phyloP scores from a whole-genome alignment of 2,113 vertebrate genomes.

The Salvelinus namaycush region DNA sequence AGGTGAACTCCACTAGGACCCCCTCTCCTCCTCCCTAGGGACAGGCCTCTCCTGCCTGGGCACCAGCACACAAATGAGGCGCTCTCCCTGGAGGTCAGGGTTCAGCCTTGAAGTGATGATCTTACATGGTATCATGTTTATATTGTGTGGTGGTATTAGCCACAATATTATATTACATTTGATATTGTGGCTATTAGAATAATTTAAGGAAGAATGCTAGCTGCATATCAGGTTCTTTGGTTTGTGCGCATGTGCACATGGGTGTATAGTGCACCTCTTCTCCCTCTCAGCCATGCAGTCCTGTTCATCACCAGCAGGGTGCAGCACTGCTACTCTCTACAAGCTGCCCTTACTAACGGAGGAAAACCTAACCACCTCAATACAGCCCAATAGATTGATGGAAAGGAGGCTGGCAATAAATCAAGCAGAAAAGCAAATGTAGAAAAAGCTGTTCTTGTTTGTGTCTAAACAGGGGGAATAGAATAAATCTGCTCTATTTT shows the following conservation, averaged over 20 bases:
- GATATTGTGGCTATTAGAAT: background rate
- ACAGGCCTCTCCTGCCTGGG: background rate
- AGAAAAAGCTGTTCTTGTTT: constrained; percentile 73
- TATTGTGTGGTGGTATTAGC: background rate
- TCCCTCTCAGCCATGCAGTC: constrained; percentile 37
- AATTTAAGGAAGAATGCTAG: background rate
- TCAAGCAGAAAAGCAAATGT: constrained; percentile 71
- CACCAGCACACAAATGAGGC: background rate
- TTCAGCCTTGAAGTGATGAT: background rate
- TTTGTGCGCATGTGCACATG: too few species aligned
- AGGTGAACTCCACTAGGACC: constrained; percentile 46
- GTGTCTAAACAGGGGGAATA: constrained; percentile 77
- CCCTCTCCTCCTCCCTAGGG: constrained; percentile 17
- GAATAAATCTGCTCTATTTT: constrained; percentile 74
- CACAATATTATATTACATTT: background rate
- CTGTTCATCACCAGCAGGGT: constrained; percentile 81
- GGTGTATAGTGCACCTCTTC: too few species aligned
- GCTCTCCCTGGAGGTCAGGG: background rate
- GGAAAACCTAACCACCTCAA: constrained; percentile 43
- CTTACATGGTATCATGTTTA: too few species aligned
- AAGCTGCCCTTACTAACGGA: background rate
- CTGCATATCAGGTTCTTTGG: too few species aligned
- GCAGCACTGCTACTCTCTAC: constrained; percentile 81
- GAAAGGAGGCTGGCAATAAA: constrained; percentile 75
- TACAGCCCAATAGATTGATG: constrained; percentile 69